Conservation (phyloP, 2,113 vertebrate species). For the Oxyura jamaicensis region DNA sequence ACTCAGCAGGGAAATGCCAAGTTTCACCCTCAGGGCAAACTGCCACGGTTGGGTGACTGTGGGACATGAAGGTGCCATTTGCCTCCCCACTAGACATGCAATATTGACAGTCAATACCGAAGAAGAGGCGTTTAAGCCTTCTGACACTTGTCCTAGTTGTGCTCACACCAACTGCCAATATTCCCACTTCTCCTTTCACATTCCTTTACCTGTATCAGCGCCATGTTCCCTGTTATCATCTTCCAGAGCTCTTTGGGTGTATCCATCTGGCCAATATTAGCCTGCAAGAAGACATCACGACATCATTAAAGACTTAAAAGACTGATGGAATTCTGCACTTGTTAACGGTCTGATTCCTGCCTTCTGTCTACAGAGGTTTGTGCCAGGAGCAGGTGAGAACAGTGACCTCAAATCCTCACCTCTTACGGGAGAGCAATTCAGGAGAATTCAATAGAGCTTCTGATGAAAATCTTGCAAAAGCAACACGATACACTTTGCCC, state of each 20-base stretch:
- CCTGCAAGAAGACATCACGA: conserved; percentile 72
- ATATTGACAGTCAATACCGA: not conserved
- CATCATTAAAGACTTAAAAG: not conserved
- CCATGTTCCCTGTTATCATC: conserved; percentile 97
- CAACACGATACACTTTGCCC: not conserved
- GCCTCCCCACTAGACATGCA: not conserved
- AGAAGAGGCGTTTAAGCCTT: fast-evolving
- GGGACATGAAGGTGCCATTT: not conserved
- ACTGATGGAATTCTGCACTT: not conserved
- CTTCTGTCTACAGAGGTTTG: not conserved
- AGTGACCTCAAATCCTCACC: not conserved
- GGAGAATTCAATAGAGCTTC: fast-evolving
- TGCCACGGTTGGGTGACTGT: fast-evolving
- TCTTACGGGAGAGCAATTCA: fast-evolving
- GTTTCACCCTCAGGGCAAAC: not conserved
- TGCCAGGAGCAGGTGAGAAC: not conserved
- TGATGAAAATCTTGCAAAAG: not conserved
- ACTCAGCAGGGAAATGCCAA: not conserved
- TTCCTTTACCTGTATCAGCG: conserved; percentile 91
- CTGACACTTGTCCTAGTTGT: fast-evolving
- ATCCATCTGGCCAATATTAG: conserved; percentile 98
- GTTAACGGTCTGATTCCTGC: not conserved
- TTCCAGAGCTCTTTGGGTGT: conserved; percentile 95
- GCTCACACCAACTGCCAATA: not conserved
- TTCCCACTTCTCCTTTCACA: not conserved